A percentile compares a stretch with the other conserved stretches of the same genome.
These are phyloP conservation scores for Leptinotarsa lineolata DNA, from an alignment of 1,140 invertebrate species.

Conservation along the genomic window DNA sequence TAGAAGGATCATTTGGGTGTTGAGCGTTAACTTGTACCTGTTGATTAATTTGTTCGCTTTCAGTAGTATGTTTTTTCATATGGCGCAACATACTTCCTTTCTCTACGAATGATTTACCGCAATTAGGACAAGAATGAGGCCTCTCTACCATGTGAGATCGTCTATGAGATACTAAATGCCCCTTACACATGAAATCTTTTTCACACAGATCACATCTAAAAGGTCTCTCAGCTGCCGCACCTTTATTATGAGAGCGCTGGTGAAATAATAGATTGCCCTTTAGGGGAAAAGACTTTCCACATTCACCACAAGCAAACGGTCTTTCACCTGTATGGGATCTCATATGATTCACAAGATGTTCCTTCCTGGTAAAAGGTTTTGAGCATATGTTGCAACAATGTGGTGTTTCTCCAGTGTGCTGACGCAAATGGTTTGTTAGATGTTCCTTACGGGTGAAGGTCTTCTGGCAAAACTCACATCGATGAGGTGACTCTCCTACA, in stretches of 20 bases:
- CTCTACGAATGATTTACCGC: conserved; percentile 78
- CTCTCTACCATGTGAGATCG: conserved; percentile 87
- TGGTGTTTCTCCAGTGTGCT: conserved; percentile 73
- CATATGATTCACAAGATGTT: conserved; percentile 77
- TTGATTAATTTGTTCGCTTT: conserved; percentile 38
- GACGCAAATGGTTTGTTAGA: conserved; percentile 74
- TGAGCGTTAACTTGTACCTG: conserved; percentile 8
- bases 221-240: conserved; percentile 82
- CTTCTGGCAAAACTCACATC: conserved; percentile 81
- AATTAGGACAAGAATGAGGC: conserved; percentile 76
- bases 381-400: conserved; percentile 75
- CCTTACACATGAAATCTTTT: conserved; percentile 96
- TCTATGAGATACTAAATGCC: conserved; percentile 87
- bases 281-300: conserved; percentile 83
- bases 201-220: conserved; percentile 95
- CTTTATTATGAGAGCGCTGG: conserved; percentile 90
- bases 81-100: conserved; percentile 74
- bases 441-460: conserved; percentile 83
- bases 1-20: conserved; percentile 27
- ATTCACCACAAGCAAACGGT: conserved; percentile 78
- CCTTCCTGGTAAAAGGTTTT: conserved; percentile 69
- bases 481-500: conserved; percentile 80
- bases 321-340: conserved; percentile 88
- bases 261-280: conserved; percentile 89
- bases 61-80: conserved; percentile 59